Percentiles rank a stretch among this genome's conserved stretches.
Conservation (phyloP, 2,888 invertebrate genomes). For the Augiades crinisus region DNA sequence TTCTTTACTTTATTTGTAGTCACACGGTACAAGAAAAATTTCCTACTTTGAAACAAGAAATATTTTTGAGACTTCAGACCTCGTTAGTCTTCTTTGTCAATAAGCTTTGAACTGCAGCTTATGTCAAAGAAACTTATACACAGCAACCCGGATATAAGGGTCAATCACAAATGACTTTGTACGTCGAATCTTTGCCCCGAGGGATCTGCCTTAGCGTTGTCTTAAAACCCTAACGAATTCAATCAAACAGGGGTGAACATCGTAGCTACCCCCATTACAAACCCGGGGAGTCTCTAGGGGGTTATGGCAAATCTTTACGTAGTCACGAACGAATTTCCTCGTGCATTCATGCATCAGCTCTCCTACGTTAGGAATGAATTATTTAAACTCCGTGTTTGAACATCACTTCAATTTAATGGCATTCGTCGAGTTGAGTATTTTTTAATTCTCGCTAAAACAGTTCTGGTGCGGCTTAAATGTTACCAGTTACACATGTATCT, state of each 20-base stretch:
- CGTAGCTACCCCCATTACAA: conserved; percentile 33
- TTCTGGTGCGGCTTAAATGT: no score
- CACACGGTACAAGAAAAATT: no score
- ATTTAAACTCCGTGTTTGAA: conserved; percentile 21
- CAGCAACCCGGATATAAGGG: conserved; percentile 22
- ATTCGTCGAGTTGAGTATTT: conserved; percentile 14
- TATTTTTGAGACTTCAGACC: background rate
- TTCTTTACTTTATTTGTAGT: no score
- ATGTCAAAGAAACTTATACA: conserved; percentile 18
- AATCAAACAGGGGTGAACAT: conserved; percentile 34
- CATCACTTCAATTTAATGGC: conserved; percentile 23
- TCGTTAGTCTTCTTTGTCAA: conserved; percentile 1
- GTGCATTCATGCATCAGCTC: conserved; percentile 20
- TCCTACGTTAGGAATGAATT: conserved; percentile 19
- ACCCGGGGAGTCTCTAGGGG: conserved; percentile 29
- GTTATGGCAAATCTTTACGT: conserved; percentile 29
- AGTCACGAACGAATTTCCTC: conserved; percentile 28
- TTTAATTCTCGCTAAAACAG: background rate
- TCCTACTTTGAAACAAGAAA: background rate
- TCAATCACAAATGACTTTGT: conserved; percentile 33
- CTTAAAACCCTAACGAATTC: conserved; percentile 36
- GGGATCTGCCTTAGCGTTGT: conserved; percentile 35
- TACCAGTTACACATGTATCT: no score
- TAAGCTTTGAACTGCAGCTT: conserved; percentile 13
- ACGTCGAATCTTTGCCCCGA: conserved; percentile 12